Evolutionary conservation across 2,888 invertebrate genomes (phyloP), one percentile per base, ranked within the genome.

Genomic region (Epiblema foenella): DNA sequence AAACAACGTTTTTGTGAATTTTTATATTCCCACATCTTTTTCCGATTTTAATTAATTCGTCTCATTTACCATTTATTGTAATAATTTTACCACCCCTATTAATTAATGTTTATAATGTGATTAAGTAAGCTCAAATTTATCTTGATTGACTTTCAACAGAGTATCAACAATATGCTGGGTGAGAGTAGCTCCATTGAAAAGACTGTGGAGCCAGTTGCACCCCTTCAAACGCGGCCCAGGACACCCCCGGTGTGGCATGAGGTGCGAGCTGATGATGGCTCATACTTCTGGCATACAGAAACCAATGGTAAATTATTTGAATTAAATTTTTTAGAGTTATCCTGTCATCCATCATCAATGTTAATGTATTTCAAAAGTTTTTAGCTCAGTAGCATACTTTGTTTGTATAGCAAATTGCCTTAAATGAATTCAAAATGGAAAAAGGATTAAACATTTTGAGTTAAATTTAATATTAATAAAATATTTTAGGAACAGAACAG

Each of bases 221-320:
- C 83, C 0, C 73, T 69, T 17, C 33, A 70, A 54, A 42, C 64
- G 0, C 24, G 17, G 72, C 65, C 74, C 20, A 84, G 82, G 74
- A 75, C 78, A 76, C 81, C 78, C 1, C 85, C 86, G 0, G 75
- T 82, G 24, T 98, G 98, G 98, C 95, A 96, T 75, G 97, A 98
- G 87, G 96, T 96, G 0, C 95, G 95, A 77, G 95, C 95, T 73
- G 95, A 96, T 60, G 96, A 97, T 80, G 98, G 97, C 77, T 94
- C 95, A 0, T 98, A 98, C 85, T 98, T 96, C 81, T 98, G 98
- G 97, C 97, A 98, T 86, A 95, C 95, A 1, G 94, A 96, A 76
- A 97, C 97, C 46, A 96, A 97, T 91, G 97, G 97, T 97, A 88
- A 75, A 24, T 24, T n/a, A n/a, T n/a, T n/a, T n/a, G n/a, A n/a